Evolutionary conservation across 2,113 vertebrate genomes (phyloP), one percentile per base, ranked within the genome.

Genomic region (Panurus biarmicus): DNA sequence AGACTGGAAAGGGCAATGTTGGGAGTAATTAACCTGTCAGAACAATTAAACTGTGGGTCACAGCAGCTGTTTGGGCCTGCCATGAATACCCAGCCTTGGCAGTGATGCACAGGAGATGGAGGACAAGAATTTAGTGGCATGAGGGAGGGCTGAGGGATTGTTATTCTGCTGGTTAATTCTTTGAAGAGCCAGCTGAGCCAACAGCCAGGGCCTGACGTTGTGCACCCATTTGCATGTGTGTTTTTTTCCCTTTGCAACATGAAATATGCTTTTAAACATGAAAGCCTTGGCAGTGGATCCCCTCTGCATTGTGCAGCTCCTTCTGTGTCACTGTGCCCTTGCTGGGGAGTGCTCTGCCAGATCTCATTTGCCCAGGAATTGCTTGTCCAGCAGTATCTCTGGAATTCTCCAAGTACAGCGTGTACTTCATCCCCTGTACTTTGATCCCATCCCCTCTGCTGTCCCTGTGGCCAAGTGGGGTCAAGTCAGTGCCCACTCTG

Each of bases 251-350:
- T 85, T 86, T 93, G 85, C 87, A 71, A 42, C 14, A 7, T 78
- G 69, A 96, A 95, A 92, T 92, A 86, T 10, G 91, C 94, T 88
- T 93, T 80, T 24, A 38, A 86, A 90, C 95, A 94, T 96, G 88
- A 96, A 97, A 95, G 96, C 90, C 79, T 93, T 96, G 96, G 96
- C 95, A 95, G 75, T 10, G 36, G 66, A 21, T 87, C 65, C 28
- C 82, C 57, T 4, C 82, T 83, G 94, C 82, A 95, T 97, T 97
- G 96, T 97, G 87, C 95, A 86, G 92, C 60, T 88, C 82, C 75
- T 85, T 79, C 70, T 48, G 21, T 97, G 96, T 97, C 96, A 97
- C 94, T 15, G 94, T 95, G 96, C 93, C 96, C 95, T 95, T 80
- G 87, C 78, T 44, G 75, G 90, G 54, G 77, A 48, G 85, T 7